These are phyloP conservation scores for Polyommatus icarus DNA, from an alignment of 2,888 invertebrate genomes.

Conservation along the genomic window DNA sequence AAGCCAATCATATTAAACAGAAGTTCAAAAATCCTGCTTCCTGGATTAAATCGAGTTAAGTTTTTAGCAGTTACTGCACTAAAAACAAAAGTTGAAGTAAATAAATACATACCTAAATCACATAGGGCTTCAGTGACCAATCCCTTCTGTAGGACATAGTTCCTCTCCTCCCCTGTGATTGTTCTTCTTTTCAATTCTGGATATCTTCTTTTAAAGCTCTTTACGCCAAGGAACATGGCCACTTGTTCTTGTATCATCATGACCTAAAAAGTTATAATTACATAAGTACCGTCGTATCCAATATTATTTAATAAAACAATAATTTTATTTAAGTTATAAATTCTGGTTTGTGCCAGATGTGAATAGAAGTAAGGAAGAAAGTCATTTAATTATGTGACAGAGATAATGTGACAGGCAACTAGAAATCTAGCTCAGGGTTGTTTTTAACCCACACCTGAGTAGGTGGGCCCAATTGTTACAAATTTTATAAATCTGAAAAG, in stretches of 20 bases:
- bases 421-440: neutral
- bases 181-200: constrained; percentile 91
- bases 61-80: constrained; percentile 82
- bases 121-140: constrained; percentile 95
- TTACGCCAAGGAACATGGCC: constrained; percentile 95
- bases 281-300: neutral
- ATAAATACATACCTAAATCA: constrained; percentile 87
- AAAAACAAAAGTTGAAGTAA: neutral
- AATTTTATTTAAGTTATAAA: too few species aligned
- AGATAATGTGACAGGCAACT: neutral
- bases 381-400: too few species aligned
- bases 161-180: constrained; percentile 91
- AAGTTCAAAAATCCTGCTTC: too few species aligned
- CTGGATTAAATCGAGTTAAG: too few species aligned
- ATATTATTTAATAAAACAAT: too few species aligned
- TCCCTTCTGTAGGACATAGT: constrained; percentile 90
- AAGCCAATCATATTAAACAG: too few species aligned
- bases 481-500: too few species aligned
- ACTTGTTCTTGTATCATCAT: constrained; percentile 98
- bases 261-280: constrained; percentile 79
- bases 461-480: neutral
- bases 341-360: too few species aligned
- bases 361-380: too few species aligned
- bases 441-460: neutral
- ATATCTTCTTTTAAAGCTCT: constrained; percentile 97